A percentile compares a stretch with the other conserved stretches of the same genome.
Conservation (phyloP, 2,113 vertebrate genomes). For the Varanus salvator region DNA sequence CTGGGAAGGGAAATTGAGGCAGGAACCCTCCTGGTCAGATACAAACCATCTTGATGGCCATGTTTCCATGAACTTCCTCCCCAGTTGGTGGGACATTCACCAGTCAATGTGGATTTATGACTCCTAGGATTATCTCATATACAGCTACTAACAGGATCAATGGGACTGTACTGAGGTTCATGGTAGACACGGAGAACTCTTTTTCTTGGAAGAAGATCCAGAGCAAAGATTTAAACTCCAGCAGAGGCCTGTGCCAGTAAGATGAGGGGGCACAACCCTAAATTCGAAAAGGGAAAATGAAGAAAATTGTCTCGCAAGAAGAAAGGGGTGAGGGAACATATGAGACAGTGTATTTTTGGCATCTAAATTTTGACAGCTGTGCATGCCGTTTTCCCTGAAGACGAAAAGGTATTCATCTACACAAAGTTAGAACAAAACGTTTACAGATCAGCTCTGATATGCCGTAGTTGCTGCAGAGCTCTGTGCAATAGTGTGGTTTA, state of each 20-base stretch:
- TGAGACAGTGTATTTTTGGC: background rate
- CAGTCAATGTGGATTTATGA: background rate
- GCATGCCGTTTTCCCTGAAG: conserved; percentile 13
- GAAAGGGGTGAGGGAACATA: fast-evolving
- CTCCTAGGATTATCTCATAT: conserved; percentile 5
- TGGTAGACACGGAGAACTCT: background rate
- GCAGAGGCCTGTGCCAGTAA: background rate
- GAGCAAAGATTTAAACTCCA: background rate
- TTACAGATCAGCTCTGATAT: background rate
- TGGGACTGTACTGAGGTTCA: background rate
- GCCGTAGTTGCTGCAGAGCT: conserved; percentile 35
- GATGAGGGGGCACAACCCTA: conserved; percentile 14
- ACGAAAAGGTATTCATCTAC: conserved; percentile 52
- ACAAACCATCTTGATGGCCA: background rate
- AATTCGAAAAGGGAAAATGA: conserved; percentile 15
- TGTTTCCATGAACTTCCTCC: background rate
- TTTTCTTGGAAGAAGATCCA: conserved; percentile 26
- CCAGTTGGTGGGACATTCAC: background rate
- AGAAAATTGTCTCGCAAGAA: conserved; percentile 9
- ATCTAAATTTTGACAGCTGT: background rate
- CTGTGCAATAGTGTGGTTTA: conserved; percentile 24
- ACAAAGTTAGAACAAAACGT: conserved; percentile 38
- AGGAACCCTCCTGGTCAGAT: background rate
- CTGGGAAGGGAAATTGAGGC: background rate
- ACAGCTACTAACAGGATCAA: background rate